Evolutionary conservation across 2,113 vertebrate species (phyloP), one percentile per base, ranked within the genome.

Genomic region (Leuciscus idus): DNA sequence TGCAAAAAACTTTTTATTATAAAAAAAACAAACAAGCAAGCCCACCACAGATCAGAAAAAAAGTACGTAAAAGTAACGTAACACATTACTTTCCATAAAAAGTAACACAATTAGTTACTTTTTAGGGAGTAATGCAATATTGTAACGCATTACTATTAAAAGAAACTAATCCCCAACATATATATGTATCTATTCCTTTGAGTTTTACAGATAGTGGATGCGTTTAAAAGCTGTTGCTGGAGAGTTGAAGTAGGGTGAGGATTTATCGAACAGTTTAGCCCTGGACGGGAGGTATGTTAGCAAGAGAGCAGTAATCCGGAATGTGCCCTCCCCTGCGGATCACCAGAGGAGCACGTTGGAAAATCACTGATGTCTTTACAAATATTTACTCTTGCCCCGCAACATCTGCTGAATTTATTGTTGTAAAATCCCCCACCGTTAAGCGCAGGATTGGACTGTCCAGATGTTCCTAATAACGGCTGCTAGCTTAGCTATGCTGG

Each of bases 381-480:
- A 90, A 90, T 89, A 90, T 92, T 92, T 89, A 88, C 89, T 85
- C 86, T 88, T 87, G 76, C 68, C 84, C 80, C 68, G 81, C 82
- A 88, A 91, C 89, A 90, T 91, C 88, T 91, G 89, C 87, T 88
- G 66, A 82, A 90, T 86, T 87, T 87, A 87, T 87, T 89, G 91
- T 87, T 90, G 85, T 85, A 81, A 90, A 87, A 90, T 84, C 79
- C 83, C 55, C 59, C 59, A 83, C 33, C 74, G 62, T 83, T 90
- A 86, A 90, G 82, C 83, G 70, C 59, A 28, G 76, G 83, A 84
- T 87, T 59, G 87, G 72, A 86, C 85, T 76, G 80, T 81, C 88
- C 91, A 92, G 91, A 91, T 92, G 91, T 91, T 91, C 80, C 78
- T 70, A 78, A 87, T 91, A 90, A 91, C 85, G 84, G 88, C 89